Percentiles rank a stretch among this genome's conserved stretches.
These are phyloP conservation scores for Alcedo quadribrachys DNA, from an alignment of 2,797 vertebrate genomes.

Conservation along the genomic window DNA sequence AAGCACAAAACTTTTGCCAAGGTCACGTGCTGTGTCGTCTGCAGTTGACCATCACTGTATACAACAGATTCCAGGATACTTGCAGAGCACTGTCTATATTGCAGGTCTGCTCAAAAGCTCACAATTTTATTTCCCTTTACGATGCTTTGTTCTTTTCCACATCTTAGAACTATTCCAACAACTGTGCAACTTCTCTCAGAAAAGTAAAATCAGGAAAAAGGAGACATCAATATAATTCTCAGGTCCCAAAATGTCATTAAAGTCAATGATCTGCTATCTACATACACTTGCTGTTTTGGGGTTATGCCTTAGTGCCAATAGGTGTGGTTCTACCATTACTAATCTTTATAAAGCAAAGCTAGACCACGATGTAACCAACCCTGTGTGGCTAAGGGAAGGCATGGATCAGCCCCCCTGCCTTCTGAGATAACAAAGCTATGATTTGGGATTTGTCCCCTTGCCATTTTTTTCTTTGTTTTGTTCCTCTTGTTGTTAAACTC, in stretches of 20 bases:
- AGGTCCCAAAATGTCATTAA: neutral
- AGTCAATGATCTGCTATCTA: neutral
- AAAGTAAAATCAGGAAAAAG: neutral
- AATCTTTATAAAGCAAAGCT: neutral
- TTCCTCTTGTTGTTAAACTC: neutral
- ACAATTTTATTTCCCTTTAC: neutral
- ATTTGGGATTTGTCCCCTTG: neutral
- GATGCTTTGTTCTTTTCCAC: neutral
- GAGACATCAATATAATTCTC: neutral
- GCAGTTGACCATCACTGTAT: neutral
- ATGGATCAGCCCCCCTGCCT: neutral
- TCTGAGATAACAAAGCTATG: neutral
- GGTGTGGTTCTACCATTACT: neutral
- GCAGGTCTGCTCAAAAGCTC: neutral
- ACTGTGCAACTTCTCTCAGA: neutral
- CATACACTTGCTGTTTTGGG: neutral
- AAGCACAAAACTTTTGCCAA: neutral
- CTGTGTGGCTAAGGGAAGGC: neutral
- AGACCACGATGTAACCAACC: rapidly evolving
- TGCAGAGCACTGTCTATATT: neutral
- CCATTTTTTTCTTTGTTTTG: neutral
- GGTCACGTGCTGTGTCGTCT: neutral
- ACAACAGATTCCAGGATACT: neutral
- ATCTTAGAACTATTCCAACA: neutral
- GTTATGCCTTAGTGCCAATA: neutral